phyloP scores from a whole-genome alignment of 2,113 vertebrate species.

The Stomatorhinus ivindoensis region DNA sequence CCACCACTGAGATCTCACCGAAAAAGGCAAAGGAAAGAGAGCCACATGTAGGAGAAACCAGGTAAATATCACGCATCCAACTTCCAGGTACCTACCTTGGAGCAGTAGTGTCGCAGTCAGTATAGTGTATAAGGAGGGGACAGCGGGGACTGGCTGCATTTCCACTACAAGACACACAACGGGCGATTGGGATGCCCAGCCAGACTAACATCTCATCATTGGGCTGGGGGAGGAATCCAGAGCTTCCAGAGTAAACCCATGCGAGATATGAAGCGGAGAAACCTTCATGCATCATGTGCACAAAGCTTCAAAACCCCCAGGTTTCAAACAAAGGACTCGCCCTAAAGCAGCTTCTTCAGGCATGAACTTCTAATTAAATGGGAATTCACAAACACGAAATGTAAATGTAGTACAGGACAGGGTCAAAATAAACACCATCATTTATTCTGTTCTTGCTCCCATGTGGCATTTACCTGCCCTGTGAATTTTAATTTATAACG shows the following conservation, averaged over 20 bases:
- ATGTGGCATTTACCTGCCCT: conserved; percentile 2
- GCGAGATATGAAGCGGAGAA: neutral
- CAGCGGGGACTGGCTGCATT: neutral
- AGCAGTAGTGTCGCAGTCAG: neutral
- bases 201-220: neutral
- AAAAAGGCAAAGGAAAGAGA: neutral
- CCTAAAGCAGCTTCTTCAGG: neutral
- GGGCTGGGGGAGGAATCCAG: neutral
- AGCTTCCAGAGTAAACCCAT: neutral
- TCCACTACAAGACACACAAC: neutral
- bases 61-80: neutral
- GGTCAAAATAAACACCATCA: neutral
- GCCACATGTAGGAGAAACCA: neutral
- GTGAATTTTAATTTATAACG: conserved; percentile 12
- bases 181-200: neutral
- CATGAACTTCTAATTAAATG: neutral
- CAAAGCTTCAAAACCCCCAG: neutral
- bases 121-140: neutral
- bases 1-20: neutral
- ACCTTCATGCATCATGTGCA: neutral
- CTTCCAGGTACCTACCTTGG: neutral
- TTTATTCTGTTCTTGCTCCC: neutral
- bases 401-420: neutral
- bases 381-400: neutral
- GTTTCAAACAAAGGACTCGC: neutral